Evolutionary conservation across 2,888 invertebrate genomes (phyloP).

Genomic region (Gymnocheta viridis): DNA sequence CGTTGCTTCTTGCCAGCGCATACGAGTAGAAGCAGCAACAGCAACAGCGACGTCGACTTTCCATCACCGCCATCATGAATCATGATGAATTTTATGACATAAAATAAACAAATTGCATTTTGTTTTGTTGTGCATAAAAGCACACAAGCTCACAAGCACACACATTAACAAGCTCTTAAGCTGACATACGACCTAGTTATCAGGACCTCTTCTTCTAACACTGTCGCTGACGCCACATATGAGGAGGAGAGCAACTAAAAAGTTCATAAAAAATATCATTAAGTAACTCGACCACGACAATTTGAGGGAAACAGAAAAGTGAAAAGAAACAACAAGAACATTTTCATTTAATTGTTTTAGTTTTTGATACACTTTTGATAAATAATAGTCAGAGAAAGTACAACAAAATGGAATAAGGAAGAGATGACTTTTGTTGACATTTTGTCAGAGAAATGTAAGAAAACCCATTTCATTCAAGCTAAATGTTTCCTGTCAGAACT

Average conservation of each 20-base stretch:
- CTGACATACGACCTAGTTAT: slow-evolving; percentile 28
- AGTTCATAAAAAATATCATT: slow-evolving; percentile 29
- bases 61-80: background rate
- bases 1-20: background rate
- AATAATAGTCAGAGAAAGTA: background rate
- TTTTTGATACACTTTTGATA: slow-evolving; percentile 11
- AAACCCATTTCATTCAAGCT: slow-evolving; percentile 14
- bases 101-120: slow-evolving; percentile 15
- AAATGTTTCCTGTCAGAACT: background rate
- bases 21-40: no score
- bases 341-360: slow-evolving; percentile 37
- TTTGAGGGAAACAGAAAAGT: background rate
- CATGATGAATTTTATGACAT: slow-evolving; percentile 33
- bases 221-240: background rate
- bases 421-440: background rate
- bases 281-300: slow-evolving; percentile 44
- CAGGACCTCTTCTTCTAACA: background rate
- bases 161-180: background rate
- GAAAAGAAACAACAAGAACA: background rate
- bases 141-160: background rate
- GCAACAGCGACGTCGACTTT: background rate
- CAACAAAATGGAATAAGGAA: background rate
- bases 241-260: background rate
- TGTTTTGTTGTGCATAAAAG: background rate
- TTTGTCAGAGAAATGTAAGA: background rate